Evolutionary conservation across 2,888 invertebrate genomes (phyloP).

Genomic region (Nudaria mundana): DNA sequence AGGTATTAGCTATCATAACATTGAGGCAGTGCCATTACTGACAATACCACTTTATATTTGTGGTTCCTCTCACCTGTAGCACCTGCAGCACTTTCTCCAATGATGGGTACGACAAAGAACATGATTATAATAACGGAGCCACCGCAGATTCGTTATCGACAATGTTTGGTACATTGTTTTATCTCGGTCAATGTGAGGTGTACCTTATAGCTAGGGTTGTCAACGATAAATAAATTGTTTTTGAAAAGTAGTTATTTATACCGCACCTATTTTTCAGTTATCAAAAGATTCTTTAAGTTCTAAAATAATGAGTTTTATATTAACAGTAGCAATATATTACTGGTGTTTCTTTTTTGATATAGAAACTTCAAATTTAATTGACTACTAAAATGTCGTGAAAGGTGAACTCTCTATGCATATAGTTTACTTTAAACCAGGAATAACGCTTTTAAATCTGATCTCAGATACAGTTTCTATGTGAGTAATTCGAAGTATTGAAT

Average conservation of each 20-base stretch:
- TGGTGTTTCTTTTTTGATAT: too few species aligned
- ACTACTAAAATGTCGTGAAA: too few species aligned
- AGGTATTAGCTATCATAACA: background rate
- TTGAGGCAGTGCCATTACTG: background rate
- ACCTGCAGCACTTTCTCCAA: constrained; percentile 22
- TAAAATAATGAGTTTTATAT: too few species aligned
- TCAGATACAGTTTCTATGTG: too few species aligned
- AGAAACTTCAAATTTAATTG: too few species aligned
- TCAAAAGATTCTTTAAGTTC: too few species aligned
- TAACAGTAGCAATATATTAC: too few species aligned
- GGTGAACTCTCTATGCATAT: too few species aligned
- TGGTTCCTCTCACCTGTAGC: constrained; percentile 8
- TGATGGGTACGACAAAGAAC: constrained; percentile 16
- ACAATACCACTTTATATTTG: background rate
- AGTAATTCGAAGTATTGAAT: too few species aligned
- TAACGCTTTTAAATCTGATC: too few species aligned
- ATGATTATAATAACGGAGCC: constrained; percentile 15
- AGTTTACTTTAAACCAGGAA: too few species aligned
- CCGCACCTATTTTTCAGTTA: too few species aligned
- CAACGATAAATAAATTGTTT: background rate
- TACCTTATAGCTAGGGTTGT: constrained; percentile 3
- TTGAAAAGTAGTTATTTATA: background rate
- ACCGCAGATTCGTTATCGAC: constrained; percentile 11
- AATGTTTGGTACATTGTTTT: constrained; percentile 11
- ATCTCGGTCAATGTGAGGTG: constrained; percentile 12